These are phyloP conservation scores for Lydus trimaculatus DNA, from an alignment of 2,888 invertebrate species.

Conservation along the genomic window DNA sequence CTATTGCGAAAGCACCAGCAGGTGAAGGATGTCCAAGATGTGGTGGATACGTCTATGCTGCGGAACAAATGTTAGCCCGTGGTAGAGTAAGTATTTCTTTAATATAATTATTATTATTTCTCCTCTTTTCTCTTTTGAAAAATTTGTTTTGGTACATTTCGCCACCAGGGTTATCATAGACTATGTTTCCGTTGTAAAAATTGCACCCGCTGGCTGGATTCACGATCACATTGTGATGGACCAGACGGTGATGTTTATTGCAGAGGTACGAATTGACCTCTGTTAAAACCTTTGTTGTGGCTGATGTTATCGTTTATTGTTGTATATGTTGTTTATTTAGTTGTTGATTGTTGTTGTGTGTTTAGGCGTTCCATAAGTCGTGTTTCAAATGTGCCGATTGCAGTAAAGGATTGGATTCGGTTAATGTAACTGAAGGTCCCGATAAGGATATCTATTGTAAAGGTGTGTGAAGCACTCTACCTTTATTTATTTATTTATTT, in stretches of 20 bases:
- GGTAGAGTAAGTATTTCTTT: conserved; percentile 75
- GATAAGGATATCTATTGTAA: conserved; percentile 97
- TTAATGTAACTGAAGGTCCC: conserved; percentile 92
- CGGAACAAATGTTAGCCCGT: conserved; percentile 91
- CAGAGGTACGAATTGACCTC: conserved; percentile 70
- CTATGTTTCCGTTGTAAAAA: conserved; percentile 88
- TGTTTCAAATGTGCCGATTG: conserved; percentile 93
- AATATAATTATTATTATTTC: too few relatives aligned
- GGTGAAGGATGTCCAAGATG: conserved; percentile 89
- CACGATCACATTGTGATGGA: conserved; percentile 90
- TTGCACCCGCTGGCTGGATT: conserved; percentile 86
- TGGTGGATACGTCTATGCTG: conserved; percentile 88
- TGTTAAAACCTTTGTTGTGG: conserved; percentile 16
- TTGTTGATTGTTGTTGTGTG: conserved; percentile 37
- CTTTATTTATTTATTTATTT: neutral
- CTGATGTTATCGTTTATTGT: conserved; percentile 21
- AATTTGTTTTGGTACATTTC: conserved; percentile 8
- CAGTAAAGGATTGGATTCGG: conserved; percentile 87
- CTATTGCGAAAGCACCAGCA: conserved; percentile 82
- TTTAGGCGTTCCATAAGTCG: conserved; percentile 89
- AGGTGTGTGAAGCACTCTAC: conserved; percentile 68
- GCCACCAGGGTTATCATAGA: conserved; percentile 81
- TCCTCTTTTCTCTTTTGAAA: neutral
- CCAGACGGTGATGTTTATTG: conserved; percentile 93
- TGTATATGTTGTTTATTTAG: conserved; percentile 26